phyloP scores from a whole-genome alignment of 2,113 vertebrate genomes.

The Aptenodytes forsteri region DNA sequence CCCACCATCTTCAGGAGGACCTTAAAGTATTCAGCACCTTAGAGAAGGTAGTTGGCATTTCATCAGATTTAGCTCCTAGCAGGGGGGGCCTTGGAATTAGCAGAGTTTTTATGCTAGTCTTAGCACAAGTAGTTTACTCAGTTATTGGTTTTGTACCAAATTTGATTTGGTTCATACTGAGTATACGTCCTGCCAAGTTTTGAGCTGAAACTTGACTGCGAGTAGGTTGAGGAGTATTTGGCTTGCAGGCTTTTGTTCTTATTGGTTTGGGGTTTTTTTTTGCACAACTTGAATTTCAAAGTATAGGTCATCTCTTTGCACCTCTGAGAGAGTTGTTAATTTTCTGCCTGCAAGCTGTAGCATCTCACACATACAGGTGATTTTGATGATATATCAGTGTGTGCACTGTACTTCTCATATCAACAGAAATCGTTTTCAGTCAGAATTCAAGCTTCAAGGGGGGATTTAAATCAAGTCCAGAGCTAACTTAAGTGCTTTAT shows the following conservation, averaged over 20 bases:
- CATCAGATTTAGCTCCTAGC: not conserved
- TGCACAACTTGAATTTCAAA: not conserved
- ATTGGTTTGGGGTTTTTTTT: not conserved
- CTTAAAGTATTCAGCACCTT: not conserved
- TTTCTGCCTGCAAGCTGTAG: not conserved
- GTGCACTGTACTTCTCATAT: not conserved
- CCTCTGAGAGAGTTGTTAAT: not conserved
- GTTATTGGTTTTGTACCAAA: not conserved
- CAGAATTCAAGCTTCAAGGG: not conserved
- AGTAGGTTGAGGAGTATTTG: not conserved
- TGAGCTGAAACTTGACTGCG: not conserved
- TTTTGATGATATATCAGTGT: not conserved
- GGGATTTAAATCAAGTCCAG: not conserved
- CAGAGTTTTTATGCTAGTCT: not conserved
- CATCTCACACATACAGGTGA: fast-evolving
- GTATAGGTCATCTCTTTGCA: not conserved
- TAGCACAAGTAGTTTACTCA: not conserved
- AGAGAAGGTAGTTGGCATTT: not conserved
- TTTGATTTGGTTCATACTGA: not conserved
- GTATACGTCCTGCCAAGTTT: not conserved
- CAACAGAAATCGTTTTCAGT: not conserved
- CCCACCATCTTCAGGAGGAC: not conserved
- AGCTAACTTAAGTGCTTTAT: not conserved
- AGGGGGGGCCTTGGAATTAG: not conserved
- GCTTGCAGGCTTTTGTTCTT: not conserved